Evolutionary conservation across 2,888 invertebrate species (phyloP).

Genomic region (Caenorhabditis sp.): DNA sequence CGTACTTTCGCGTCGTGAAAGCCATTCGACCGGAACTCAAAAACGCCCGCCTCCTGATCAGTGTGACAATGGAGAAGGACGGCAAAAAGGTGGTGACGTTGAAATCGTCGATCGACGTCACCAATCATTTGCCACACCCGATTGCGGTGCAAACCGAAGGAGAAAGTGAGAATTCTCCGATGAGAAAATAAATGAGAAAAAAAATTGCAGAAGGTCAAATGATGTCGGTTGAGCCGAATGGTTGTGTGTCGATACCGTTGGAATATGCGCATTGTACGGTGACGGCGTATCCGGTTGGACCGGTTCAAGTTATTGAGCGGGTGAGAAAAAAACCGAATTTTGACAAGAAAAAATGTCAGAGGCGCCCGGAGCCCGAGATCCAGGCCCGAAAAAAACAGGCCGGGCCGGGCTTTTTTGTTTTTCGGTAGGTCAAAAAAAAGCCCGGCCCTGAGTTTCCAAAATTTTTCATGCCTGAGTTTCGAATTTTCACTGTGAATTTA

Average conservation of each 20-base stretch:
- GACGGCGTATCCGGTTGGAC: constrained; percentile 33
- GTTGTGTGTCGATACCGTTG: constrained; percentile 27
- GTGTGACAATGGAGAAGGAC: constrained; percentile 88
- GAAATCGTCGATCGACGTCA: constrained; percentile 84
- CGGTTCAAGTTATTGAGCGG: constrained; percentile 30
- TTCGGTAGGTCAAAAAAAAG: too few species aligned
- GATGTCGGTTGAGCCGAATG: constrained; percentile 36
- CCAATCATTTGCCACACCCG: constrained; percentile 51
- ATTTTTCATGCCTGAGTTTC: too few species aligned
- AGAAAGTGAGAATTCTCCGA: constrained; percentile 32
- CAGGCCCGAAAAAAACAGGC: too few species aligned
- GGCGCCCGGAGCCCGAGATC: too few species aligned
- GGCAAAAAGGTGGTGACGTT: constrained; percentile 91
- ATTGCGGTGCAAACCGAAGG: constrained; percentile 47
- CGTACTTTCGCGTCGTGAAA: constrained; percentile 79
- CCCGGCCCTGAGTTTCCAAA: too few species aligned
- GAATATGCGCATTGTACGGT: constrained; percentile 36
- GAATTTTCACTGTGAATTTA: not conserved
- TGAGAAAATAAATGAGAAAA: too few species aligned
- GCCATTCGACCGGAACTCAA: constrained; percentile 40
- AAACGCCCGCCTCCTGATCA: constrained; percentile 85
- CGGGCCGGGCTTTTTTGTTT: too few species aligned
- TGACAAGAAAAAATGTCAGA: too few species aligned
- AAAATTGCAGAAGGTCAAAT: constrained; percentile 33
- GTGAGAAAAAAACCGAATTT: too few species aligned